Evolutionary conservation across 2,888 invertebrate genomes (phyloP).

Genomic region (Mycalesis mineus): DNA sequence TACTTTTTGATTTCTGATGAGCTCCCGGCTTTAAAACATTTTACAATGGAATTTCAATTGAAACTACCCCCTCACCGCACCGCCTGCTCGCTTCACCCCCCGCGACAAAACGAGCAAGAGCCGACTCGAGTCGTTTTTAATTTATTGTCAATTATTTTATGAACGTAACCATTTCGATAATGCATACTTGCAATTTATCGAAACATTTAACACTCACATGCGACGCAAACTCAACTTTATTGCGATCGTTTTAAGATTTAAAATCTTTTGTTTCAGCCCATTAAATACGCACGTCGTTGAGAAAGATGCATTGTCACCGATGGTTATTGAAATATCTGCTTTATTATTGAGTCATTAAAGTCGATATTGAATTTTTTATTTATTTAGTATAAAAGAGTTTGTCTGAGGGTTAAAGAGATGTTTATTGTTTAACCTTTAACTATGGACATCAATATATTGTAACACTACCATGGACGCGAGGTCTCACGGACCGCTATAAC

Average conservation of each 20-base stretch:
- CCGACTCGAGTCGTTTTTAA: conserved; percentile 19
- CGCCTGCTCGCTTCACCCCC: not conserved
- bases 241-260: not conserved
- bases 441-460: too few species aligned
- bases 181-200: conserved; percentile 23
- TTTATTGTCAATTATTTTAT: conserved; percentile 26
- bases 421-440: conserved; percentile 13
- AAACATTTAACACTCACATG: not conserved
- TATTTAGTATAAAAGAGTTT: conserved; percentile 9
- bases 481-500: too few species aligned
- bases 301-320: not conserved
- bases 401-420: conserved; percentile 8
- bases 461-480: too few species aligned
- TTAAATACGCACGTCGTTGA: not conserved
- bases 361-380: not conserved
- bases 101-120: conserved; percentile 3
- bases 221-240: conserved; percentile 7
- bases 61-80: not conserved
- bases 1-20: too few species aligned
- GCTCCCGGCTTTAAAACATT: not conserved
- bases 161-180: conserved; percentile 18
- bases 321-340: not conserved
- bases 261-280: not conserved
- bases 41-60: not conserved
- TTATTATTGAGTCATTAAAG: not conserved